Percentiles rank a stretch among this genome's conserved stretches.
Evolutionary conservation across 2,888 invertebrate genomes (phyloP).

Genomic region (Acheta domesticus): DNA sequence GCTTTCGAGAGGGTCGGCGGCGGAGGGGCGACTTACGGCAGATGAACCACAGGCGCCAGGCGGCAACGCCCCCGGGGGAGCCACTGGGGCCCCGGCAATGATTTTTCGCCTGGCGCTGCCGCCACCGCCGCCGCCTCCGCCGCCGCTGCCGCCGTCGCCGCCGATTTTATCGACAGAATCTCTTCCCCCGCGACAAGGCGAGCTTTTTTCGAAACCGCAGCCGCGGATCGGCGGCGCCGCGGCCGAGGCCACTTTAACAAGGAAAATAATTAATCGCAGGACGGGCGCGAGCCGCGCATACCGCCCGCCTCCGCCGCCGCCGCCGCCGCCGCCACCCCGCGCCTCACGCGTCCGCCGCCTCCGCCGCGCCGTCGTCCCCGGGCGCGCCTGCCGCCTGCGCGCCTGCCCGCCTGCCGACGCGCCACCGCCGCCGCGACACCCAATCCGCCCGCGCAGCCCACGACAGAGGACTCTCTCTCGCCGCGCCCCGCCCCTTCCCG

Average conservation of each 20-base stretch:
- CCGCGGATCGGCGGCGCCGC: background rate
- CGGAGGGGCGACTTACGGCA: slow-evolving; percentile 21
- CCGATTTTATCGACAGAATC: slow-evolving; percentile 10
- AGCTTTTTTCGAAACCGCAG: background rate
- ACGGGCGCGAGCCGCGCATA: slow-evolving; percentile 18
- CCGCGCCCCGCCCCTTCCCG: background rate
- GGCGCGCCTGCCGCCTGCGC: too few species aligned
- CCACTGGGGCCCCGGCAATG: background rate
- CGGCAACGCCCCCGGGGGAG: background rate
- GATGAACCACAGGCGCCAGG: slow-evolving; percentile 2
- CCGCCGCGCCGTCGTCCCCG: too few species aligned
- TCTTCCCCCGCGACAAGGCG: background rate
- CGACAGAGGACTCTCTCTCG: background rate
- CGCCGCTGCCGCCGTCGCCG: background rate
- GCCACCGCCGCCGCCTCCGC: background rate
- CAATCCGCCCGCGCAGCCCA: too few species aligned
- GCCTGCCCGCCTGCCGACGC: too few species aligned
- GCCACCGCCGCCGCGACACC: too few species aligned
- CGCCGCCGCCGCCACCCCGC: too few species aligned
- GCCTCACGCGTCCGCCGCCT: too few species aligned
- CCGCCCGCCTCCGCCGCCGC: background rate
- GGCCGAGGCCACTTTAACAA: slow-evolving; percentile 1
- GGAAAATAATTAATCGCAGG: slow-evolving; percentile 18
- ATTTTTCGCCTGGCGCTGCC: too few species aligned
- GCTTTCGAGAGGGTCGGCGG: slow-evolving; percentile 21